A percentile compares a stretch with the other conserved stretches of the same genome.
These are phyloP conservation scores for Graptemys geographica DNA, from an alignment of 2,797 vertebrate species.

Conservation along the genomic window DNA sequence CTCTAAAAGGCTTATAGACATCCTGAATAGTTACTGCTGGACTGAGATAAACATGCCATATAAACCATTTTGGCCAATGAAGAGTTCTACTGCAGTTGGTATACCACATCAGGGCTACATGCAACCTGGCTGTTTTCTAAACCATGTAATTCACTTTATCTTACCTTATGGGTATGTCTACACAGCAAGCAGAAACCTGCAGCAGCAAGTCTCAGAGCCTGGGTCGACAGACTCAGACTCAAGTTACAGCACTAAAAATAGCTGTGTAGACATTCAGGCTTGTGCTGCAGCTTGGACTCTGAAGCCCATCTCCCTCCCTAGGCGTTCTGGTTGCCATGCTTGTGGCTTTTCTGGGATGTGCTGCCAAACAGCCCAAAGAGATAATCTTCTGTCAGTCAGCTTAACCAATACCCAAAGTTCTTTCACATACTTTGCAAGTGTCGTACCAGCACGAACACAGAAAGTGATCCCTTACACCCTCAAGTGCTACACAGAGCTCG, in stretches of 20 bases:
- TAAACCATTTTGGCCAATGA: not conserved
- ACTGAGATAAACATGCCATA: not conserved
- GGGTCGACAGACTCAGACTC: not conserved
- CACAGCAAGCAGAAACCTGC: not conserved
- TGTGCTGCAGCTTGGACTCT: not conserved
- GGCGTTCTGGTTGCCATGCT: not conserved
- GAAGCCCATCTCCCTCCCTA: not conserved
- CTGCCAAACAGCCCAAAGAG: not conserved
- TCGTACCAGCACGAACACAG: not conserved
- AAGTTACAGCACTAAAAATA: not conserved
- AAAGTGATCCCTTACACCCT: not conserved
- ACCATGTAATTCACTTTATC: not conserved
- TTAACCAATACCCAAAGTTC: not conserved
- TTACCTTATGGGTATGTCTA: not conserved
- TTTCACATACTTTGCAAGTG: not conserved
- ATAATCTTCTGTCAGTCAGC: not conserved
- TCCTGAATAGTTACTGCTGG: not conserved
- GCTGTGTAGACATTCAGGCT: not conserved
- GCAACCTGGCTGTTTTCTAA: not conserved
- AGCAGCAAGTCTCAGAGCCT: not conserved
- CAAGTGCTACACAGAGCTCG: not conserved
- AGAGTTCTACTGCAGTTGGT: not conserved
- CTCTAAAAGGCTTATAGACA: not conserved
- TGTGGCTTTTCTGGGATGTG: not conserved
- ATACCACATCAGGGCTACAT: not conserved